Conservation (phyloP, 1,140 invertebrate species). For the Macrotrachela quadricornifera region DNA sequence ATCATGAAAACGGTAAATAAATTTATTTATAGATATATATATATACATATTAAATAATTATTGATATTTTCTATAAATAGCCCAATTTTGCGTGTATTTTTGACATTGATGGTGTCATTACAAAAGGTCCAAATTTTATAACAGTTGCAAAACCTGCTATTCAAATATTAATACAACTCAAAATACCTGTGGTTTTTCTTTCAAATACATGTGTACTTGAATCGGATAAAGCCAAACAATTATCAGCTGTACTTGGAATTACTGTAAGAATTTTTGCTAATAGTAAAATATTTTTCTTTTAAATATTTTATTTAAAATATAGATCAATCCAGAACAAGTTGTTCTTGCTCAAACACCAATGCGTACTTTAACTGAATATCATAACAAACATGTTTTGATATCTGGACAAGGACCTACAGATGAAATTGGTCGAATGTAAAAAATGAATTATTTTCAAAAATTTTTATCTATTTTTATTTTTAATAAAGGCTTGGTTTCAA, state of each 20-base stretch:
- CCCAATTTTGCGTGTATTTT: background rate
- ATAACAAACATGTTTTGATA: slow-evolving; percentile 24
- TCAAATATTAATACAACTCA: background rate
- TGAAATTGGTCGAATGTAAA: background rate
- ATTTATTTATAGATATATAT: too few relatives aligned
- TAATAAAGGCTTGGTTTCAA: background rate
- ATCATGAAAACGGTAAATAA: too few relatives aligned
- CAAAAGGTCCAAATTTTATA: background rate
- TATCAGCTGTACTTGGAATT: background rate
- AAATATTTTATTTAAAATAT: background rate
- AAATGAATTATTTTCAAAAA: background rate
- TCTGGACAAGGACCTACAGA: slow-evolving; percentile 20
- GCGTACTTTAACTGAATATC: slow-evolving; percentile 18
- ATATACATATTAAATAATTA: too few relatives aligned
- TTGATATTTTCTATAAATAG: too few relatives aligned
- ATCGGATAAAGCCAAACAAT: background rate
- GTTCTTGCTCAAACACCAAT: slow-evolving; percentile 21
- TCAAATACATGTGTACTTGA: too few relatives aligned
- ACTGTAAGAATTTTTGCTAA: background rate
- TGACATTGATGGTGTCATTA: slow-evolving; percentile 7
- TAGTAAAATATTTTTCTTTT: background rate
- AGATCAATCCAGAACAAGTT: slow-evolving; percentile 5
- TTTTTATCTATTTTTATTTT: background rate
- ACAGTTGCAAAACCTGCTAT: background rate
- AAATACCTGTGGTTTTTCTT: background rate